Evolutionary conservation across 2,113 vertebrate species (phyloP).

Genomic region (Psilopogon haemacephalus): DNA sequence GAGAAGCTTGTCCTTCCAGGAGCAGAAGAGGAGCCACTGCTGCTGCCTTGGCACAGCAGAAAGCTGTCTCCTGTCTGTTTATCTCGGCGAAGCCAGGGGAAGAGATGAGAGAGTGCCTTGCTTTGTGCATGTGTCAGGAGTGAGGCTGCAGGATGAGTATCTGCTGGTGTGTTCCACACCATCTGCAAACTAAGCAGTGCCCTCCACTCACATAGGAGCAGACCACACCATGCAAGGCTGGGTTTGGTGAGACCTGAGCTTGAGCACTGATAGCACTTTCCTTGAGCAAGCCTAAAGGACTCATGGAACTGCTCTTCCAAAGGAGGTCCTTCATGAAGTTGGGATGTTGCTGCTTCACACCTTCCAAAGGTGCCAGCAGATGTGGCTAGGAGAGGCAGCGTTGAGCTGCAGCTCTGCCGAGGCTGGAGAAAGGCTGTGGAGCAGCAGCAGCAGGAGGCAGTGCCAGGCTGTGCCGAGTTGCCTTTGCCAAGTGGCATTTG

Average conservation of each 20-base stretch:
- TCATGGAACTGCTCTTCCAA: not conserved
- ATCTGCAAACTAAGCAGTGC: not conserved
- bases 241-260: not conserved
- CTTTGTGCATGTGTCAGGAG: accelerated
- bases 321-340: not conserved
- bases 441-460: not conserved
- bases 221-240: not conserved
- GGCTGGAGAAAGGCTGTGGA: not conserved
- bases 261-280: not conserved
- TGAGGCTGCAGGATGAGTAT: not conserved
- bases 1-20: not conserved
- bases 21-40: not conserved
- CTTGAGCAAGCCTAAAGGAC: not conserved
- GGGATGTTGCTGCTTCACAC: not conserved
- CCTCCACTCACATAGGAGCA: not conserved
- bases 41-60: not conserved
- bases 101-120: not conserved
- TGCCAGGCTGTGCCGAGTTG: not conserved
- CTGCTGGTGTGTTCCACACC: not conserved
- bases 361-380: not conserved
- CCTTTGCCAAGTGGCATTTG: not conserved
- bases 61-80: not conserved
- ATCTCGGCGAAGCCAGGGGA: not conserved
- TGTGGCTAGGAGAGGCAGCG: not conserved
- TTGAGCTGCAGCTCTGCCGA: not conserved